Base-by-base conservation (phyloP, 2,888 invertebrate genomes). In the Sinopyrophorus schimmeli region DNA sequence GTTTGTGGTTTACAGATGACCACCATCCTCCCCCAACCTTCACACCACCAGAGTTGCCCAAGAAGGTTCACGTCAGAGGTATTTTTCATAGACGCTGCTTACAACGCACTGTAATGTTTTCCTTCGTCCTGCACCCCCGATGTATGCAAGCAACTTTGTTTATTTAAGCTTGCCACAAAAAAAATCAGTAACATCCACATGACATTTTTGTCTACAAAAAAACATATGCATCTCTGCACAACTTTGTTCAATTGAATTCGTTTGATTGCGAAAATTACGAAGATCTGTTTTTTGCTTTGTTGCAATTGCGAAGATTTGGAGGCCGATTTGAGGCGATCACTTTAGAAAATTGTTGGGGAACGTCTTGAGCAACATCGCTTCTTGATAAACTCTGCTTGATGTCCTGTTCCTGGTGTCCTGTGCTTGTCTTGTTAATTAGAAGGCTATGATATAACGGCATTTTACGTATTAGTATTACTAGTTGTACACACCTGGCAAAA, bases 41-140 rank as follows among this genome's bases (percentile, higher is more conserved):
- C 84, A 94, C 93, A 82, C 93, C 93, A 84, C 93, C 93, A 85
- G 93, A 93, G 89, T 90, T 94, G 84, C 93, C 93, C 84, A 94
- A 94, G 89, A 89, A 92, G 88, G 91, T 92, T 86, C 92, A 92
- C 87, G 87, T 92, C 80, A 86, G 92, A 91, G 92, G 92, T 92
- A 83, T 47, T 52, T n/a, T 52, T 42, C 27, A 46, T 47, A 52
- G 39, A 47, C 37, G 41, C 34, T 38, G 47, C 52, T 52, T 52
- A 39, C 26, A 27, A 35, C 42, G 32, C 47, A 41, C 37, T 40
- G 27, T 42, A 15, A 35, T 41, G 24, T 47, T 31, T 18, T 41
- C 27, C 41, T 35, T 44, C 27, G 32, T 20, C 43, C 47, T 47
- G 47, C 52, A 47, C 47, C 15, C n/a, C n/a, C 28, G 44, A 50